A percentile compares a stretch with the other conserved stretches of the same genome.
phyloP scores from a whole-genome alignment of 2,888 invertebrate species.

The Phorcus lineatus region DNA sequence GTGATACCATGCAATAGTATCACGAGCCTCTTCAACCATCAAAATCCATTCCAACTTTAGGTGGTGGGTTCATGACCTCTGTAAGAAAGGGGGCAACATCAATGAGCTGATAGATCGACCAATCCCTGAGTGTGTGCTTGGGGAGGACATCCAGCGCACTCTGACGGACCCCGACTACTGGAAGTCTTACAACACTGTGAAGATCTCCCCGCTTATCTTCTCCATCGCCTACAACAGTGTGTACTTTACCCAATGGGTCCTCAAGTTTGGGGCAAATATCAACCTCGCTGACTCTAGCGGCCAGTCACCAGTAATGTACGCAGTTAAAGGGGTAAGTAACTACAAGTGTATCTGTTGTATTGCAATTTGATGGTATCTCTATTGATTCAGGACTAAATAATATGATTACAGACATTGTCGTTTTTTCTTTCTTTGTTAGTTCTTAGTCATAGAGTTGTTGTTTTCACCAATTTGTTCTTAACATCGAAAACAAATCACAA shows the following conservation, averaged over 20 bases:
- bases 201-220: slow-evolving; percentile 38
- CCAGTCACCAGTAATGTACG: slow-evolving; percentile 72
- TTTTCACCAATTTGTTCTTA: no score
- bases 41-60: no score
- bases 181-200: slow-evolving; percentile 22
- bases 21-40: no score
- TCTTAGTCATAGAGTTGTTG: no score
- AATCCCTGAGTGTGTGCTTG: slow-evolving; percentile 23
- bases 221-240: slow-evolving; percentile 29
- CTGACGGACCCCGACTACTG: slow-evolving; percentile 37
- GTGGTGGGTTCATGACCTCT: slow-evolving; percentile 30
- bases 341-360: no score
- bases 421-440: no score
- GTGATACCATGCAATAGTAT: no score
- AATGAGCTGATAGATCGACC: slow-evolving; percentile 36
- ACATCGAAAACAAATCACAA: no score
- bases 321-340: slow-evolving; percentile 62
- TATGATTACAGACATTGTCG: no score
- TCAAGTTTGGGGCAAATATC: slow-evolving; percentile 63
- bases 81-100: slow-evolving; percentile 25
- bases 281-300: slow-evolving; percentile 65
- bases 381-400: no score
- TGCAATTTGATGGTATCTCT: no score
- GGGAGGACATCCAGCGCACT: neutral
- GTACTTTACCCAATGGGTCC: slow-evolving; percentile 46